Evolutionary conservation across 1,140 invertebrate genomes (phyloP).

Genomic region (Bombus pascuorum): DNA sequence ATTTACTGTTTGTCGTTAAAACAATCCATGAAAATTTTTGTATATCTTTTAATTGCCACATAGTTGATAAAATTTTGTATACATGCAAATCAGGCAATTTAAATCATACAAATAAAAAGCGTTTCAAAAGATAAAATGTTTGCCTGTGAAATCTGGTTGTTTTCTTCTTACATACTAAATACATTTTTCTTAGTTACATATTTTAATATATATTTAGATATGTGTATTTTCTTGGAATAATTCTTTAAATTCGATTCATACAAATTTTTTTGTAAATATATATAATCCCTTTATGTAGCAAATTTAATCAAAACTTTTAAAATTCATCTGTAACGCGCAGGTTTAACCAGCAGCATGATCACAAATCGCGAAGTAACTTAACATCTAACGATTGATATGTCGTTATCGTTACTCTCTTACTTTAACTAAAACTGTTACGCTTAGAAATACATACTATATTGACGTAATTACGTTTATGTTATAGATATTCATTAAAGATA

Average conservation of each 20-base stretch:
- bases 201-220: neutral
- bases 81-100: neutral
- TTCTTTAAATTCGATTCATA: neutral
- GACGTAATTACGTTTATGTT: neutral
- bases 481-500: conserved; percentile 42
- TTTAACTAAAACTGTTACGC: conserved; percentile 1
- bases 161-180: neutral
- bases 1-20: neutral
- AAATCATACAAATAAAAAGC: neutral
- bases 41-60: neutral
- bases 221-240: neutral
- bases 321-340: conserved; percentile 15
- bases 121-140: neutral
- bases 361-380: conserved; percentile 4
- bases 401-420: neutral
- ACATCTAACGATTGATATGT: conserved; percentile 9
- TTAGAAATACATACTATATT: neutral
- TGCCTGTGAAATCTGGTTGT: neutral
- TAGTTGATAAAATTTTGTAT: neutral
- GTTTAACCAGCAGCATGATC: conserved; percentile 25
- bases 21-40: neutral
- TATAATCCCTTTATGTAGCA: neutral
- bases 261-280: neutral
- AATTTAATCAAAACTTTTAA: neutral
- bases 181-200: neutral